Evolutionary conservation across 2,797 vertebrate species (phyloP).

Genomic region (Scolopax rusticola): DNA sequence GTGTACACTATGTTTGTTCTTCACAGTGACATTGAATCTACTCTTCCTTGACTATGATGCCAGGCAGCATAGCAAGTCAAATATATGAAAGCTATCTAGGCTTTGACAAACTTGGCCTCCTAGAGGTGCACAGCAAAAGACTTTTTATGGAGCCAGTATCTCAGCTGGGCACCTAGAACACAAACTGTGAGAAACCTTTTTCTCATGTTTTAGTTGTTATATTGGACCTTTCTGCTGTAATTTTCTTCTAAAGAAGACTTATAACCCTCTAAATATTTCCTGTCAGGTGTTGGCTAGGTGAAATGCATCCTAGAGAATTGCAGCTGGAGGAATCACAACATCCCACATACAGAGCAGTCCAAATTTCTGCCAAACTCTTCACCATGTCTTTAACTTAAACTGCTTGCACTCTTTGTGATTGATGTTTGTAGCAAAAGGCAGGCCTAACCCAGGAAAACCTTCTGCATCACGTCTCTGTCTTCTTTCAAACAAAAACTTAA

Average conservation of each 20-base stretch:
- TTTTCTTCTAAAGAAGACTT: slow-evolving; percentile 67
- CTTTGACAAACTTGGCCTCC: not conserved
- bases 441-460: not conserved
- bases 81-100: not conserved
- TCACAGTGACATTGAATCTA: not conserved
- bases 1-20: not conserved
- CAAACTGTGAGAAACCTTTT: slow-evolving; percentile 23
- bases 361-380: slow-evolving; percentile 58
- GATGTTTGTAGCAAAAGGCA: slow-evolving; percentile 15
- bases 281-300: slow-evolving; percentile 29
- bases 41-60: not conserved
- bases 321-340: slow-evolving; percentile 34
- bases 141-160: slow-evolving; percentile 13
- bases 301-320: slow-evolving; percentile 26
- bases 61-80: not conserved
- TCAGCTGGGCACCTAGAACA: not conserved
- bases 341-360: not conserved
- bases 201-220: slow-evolving; percentile 6
- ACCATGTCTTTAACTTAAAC: slow-evolving; percentile 47
- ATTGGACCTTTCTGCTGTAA: slow-evolving; percentile 14
- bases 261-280: slow-evolving; percentile 24
- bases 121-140: not conserved
- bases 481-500: slow-evolving; percentile 30
- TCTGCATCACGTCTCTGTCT: not conserved
- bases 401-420: slow-evolving; percentile 11